phyloP scores from a whole-genome alignment of 2,113 vertebrate species.

The Myodes glareolus region DNA sequence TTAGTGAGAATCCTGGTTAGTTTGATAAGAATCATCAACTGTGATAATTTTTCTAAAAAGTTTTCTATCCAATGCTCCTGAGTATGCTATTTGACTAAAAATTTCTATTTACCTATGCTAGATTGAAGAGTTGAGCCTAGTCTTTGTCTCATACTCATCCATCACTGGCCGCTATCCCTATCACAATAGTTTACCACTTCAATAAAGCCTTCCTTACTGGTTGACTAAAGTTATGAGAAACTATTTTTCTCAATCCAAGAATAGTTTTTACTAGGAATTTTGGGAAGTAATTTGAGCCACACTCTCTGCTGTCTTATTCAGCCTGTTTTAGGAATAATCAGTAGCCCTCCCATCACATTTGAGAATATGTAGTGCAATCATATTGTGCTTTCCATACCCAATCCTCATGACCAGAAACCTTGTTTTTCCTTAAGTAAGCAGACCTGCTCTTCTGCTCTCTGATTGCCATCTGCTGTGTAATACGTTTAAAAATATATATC shows the following conservation, averaged over 20 bases:
- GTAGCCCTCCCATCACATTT: neutral
- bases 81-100: neutral
- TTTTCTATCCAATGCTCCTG: neutral
- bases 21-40: neutral
- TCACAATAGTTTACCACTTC: neutral
- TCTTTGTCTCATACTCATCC: neutral
- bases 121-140: neutral
- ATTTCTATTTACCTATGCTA: neutral
- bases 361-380: neutral
- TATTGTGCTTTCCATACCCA: neutral
- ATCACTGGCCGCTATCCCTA: neutral
- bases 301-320: neutral
- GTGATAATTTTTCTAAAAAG: neutral
- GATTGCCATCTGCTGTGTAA: neutral
- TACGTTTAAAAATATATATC: neutral
- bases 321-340: accelerated
- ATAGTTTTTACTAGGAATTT: neutral
- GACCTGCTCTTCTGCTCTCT: neutral
- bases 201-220: neutral
- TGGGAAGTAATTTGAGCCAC: neutral
- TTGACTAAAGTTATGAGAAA: neutral
- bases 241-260: neutral
- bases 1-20: neutral
- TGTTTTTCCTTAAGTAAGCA: neutral
- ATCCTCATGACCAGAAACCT: neutral